A percentile compares a stretch with the other conserved stretches of the same genome.
Evolutionary conservation across 1,140 invertebrate species (phyloP).

Genomic region (Melanaphis sacchari): DNA sequence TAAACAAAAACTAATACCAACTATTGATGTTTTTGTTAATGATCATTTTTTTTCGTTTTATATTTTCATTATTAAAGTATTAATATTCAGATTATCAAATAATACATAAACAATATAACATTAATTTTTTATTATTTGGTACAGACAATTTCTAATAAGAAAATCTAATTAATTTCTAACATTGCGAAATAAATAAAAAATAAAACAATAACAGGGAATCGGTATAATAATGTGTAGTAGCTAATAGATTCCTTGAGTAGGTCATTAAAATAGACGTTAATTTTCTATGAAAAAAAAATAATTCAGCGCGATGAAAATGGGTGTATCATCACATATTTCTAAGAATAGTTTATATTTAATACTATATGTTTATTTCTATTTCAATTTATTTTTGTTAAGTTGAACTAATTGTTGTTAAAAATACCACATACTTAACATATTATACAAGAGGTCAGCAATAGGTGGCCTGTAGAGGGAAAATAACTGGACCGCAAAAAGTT

Average conservation of each 20-base stretch:
- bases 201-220: not conserved
- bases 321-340: not conserved
- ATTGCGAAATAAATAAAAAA: too few species aligned
- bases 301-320: too few species aligned
- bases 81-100: not conserved
- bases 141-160: too few species aligned
- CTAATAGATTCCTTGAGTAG: not conserved
- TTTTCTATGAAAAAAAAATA: too few species aligned
- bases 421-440: not conserved
- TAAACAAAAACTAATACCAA: not conserved
- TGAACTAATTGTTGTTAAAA: not conserved
- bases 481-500: too few species aligned
- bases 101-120: not conserved
- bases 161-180: too few species aligned
- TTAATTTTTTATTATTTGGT: not conserved
- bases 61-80: not conserved
- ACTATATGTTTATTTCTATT: not conserved
- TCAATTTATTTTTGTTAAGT: not conserved
- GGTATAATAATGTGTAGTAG: not conserved
- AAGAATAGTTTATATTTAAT: not conserved
- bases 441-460: too few species aligned
- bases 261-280: not conserved
- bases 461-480: too few species aligned
- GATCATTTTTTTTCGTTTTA: not conserved
- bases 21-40: not conserved